A percentile compares a stretch with the other conserved stretches of the same genome.
Evolutionary conservation across 2,113 vertebrate species (phyloP).

Genomic region (Gallinago undulata): DNA sequence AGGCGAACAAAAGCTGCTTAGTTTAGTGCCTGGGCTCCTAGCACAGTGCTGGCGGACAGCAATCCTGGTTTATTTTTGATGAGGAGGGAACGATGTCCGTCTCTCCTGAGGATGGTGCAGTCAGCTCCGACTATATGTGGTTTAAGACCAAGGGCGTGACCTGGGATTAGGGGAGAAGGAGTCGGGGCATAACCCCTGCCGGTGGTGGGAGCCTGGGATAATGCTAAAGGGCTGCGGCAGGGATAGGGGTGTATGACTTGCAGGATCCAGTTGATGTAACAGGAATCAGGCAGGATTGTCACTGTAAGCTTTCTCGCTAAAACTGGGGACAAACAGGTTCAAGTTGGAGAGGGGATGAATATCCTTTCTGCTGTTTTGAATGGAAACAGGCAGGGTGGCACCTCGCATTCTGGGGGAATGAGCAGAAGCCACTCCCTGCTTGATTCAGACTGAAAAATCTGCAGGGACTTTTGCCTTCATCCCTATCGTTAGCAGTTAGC

Average conservation of each 20-base stretch:
- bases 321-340: background rate
- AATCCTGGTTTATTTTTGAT: background rate
- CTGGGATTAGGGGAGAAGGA: background rate
- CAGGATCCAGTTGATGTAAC: background rate
- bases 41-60: background rate
- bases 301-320: background rate
- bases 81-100: background rate
- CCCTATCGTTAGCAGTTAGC: background rate
- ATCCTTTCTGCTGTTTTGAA: background rate
- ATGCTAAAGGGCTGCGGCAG: background rate
- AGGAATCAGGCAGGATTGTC: background rate
- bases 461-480: constrained; percentile 23
- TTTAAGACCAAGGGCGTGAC: background rate
- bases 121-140: background rate
- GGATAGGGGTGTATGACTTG: background rate
- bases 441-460: background rate
- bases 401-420: background rate
- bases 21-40: background rate
- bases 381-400: background rate
- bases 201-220: background rate
- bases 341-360: background rate
- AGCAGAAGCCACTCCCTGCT: constrained; percentile 39
- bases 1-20: constrained; percentile 27
- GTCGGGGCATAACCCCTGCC: fast-evolving
- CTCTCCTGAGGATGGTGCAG: background rate